Percentiles rank a stretch among this genome's conserved stretches.
phyloP scores from a whole-genome alignment of 2,888 invertebrate species.

The Pseudolycoriella hygida region DNA sequence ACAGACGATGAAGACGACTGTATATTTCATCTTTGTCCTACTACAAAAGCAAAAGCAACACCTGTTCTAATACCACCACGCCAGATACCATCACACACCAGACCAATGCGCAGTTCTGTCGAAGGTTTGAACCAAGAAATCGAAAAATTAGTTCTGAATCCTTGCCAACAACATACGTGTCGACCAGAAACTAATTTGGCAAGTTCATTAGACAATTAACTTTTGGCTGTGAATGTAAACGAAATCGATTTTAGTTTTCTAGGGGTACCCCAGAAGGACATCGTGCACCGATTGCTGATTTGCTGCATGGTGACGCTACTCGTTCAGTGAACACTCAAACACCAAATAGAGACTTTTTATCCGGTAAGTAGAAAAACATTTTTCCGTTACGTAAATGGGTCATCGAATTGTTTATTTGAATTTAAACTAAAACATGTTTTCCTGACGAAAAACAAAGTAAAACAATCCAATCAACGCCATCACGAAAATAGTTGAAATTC shows the following conservation, averaged over 20 bases:
- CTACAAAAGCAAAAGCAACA: constrained; percentile 29
- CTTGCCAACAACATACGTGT: constrained; percentile 21
- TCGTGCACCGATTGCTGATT: constrained; percentile 64
- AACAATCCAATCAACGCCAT: no score
- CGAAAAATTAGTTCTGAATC: constrained; percentile 52
- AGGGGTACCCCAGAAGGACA: constrained; percentile 72
- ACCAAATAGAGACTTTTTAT: constrained; percentile 52
- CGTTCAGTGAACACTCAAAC: constrained; percentile 75
- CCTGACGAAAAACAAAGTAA: no score
- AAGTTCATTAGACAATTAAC: background rate
- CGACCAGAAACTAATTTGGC: constrained; percentile 14
- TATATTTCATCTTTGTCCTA: background rate
- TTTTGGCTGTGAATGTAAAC: background rate
- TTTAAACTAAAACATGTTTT: no score
- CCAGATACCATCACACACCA: constrained; percentile 32
- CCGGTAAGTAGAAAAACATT: constrained; percentile 32
- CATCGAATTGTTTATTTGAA: no score
- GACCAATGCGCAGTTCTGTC: constrained; percentile 65
- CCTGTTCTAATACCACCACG: constrained; percentile 37
- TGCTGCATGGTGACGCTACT: constrained; percentile 31
- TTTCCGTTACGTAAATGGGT: no score
- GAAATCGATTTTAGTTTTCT: constrained; percentile 16
- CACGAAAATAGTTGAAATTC: no score
- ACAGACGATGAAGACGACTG: background rate
- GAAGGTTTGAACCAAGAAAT: constrained; percentile 80